Percentiles rank a stretch among this genome's conserved stretches.
Conservation (phyloP, 1,140 invertebrate species). For the Atta texana region DNA sequence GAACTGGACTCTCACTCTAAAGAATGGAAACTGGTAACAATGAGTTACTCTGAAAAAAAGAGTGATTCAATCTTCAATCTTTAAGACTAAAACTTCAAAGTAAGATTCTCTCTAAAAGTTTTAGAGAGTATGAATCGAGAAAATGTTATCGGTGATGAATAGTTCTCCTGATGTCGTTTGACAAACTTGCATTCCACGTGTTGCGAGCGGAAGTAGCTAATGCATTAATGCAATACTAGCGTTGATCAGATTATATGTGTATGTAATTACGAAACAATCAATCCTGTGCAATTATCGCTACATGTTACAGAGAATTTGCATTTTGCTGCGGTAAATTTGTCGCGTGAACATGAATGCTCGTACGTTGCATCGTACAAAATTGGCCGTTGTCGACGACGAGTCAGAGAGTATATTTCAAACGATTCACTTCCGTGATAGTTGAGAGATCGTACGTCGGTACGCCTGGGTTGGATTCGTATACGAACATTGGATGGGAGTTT, state of each 20-base stretch:
- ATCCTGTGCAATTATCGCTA: background rate
- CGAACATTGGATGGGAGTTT: constrained; percentile 67
- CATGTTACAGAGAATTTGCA: background rate
- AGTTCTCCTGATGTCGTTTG: background rate
- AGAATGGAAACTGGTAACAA: no score
- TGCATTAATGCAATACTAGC: background rate
- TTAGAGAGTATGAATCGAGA: background rate
- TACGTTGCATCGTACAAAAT: constrained; percentile 24
- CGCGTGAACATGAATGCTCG: background rate
- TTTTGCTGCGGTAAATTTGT: background rate
- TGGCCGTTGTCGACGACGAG: constrained; percentile 27
- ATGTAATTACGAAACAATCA: constrained; percentile 3
- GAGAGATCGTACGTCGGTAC: constrained; percentile 55
- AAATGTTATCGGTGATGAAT: background rate
- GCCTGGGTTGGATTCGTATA: constrained; percentile 42
- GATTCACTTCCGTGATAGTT: constrained; percentile 75
- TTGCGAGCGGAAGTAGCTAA: background rate
- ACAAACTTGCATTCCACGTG: background rate
- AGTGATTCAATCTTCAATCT: no score
- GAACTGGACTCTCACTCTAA: no score
- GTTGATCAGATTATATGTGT: background rate
- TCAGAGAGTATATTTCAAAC: constrained; percentile 73
- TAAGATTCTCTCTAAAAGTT: no score
- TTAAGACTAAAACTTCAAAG: no score
- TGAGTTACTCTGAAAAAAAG: no score